Base-by-base conservation (phyloP, 2,888 invertebrate genomes). In the Myopa tessellatipennis region DNA sequence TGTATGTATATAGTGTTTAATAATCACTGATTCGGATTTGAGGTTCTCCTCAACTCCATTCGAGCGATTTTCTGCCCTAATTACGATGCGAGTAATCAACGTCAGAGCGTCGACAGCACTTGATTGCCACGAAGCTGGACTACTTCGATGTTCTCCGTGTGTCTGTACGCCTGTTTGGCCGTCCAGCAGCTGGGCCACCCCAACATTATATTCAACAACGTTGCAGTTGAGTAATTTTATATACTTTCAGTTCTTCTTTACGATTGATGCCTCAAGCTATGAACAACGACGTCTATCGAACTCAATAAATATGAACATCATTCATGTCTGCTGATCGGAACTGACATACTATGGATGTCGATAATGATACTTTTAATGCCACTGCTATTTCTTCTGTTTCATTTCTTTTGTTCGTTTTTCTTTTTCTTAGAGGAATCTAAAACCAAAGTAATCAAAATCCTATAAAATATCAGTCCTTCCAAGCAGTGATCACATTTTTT, bases 301-400 rank as follows among this genome's bases (percentile, higher is more conserved):
- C 38, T 70, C 58, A 55, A 70, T 70, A 70, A 45, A 45, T 45
- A 45, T 10, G 45, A 45, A 45, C 52, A 36, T 70, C 70, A 36
- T 55, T 70, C 70, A 70, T 70, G 70, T 70, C 36, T 70, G 40
- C 40, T n/a, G 40, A 40, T n/a, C 14, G 16, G 5, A n/a, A 16
- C 55, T 55, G 5, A 55, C 4, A 55, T 55, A 6, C 1, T n/a
- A 4, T n/a, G 55, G 55, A 55, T 55, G 36, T 6, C 63, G 36
- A 63, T 16, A 34, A 63, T 63, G 16, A 36, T 14, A 34, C n/a
- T 10, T 63, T 26, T 16, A 36, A 14, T 63, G 4, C 63, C 34
- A 14, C 26, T 26, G 26, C 26, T 26, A 26, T 26, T 26, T 26
- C 2, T 26, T 26, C 36, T 14, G 26, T 16, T 40, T 40, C n/a